phyloP scores from a whole-genome alignment of 2,797 vertebrate genomes.

The Neosilurus mollespiculum region DNA sequence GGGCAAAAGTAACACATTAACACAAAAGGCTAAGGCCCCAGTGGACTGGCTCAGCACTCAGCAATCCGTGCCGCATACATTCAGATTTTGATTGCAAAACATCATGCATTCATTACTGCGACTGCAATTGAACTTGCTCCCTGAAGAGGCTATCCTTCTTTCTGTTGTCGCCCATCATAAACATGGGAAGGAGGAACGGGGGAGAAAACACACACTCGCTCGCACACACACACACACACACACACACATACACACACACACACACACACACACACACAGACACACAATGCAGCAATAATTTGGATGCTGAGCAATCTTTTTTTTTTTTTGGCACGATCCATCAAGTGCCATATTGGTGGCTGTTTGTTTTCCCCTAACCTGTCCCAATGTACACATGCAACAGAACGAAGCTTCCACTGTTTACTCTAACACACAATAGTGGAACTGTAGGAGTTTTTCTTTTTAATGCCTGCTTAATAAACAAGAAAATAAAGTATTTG shows the following conservation, averaged over 20 bases:
- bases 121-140: slow-evolving; percentile 49
- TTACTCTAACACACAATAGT: slow-evolving; percentile 15
- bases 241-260: neutral
- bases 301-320: slow-evolving; percentile 47
- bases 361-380: slow-evolving; percentile 38
- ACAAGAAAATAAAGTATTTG: slow-evolving; percentile 19
- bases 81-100: slow-evolving; percentile 45
- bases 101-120: slow-evolving; percentile 53
- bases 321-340: slow-evolving; percentile 2
- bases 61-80: slow-evolving; percentile 38
- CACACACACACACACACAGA: slow-evolving; percentile 13
- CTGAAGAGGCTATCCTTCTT: slow-evolving; percentile 46
- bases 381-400: slow-evolving; percentile 39
- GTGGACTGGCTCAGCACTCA: slow-evolving; percentile 24
- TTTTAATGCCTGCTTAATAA: slow-evolving; percentile 37
- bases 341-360: slow-evolving; percentile 42
- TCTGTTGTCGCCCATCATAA: slow-evolving; percentile 46
- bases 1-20: slow-evolving; percentile 35
- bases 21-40: slow-evolving; percentile 35
- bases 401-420: slow-evolving; percentile 32
- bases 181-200: slow-evolving; percentile 36
- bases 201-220: slow-evolving; percentile 23
- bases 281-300: slow-evolving; percentile 47
- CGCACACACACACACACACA: slow-evolving; percentile 35
- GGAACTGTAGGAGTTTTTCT: neutral